Evolutionary conservation across 2,113 vertebrate species (phyloP).

Genomic region (Cynopterus brachyotis): DNA sequence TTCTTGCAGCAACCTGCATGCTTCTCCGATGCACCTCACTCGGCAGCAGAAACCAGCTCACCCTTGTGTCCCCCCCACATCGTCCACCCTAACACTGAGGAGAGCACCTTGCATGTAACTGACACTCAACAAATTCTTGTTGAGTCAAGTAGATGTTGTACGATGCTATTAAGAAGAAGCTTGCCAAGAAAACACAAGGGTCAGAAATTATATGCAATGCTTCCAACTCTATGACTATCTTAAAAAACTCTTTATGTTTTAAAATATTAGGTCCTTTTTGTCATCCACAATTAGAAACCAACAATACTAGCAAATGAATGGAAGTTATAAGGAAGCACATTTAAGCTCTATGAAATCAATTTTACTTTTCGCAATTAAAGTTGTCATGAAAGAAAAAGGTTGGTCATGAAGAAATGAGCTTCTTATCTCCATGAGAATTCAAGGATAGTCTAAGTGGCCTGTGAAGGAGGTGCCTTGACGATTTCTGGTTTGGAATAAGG

Average conservation of each 20-base stretch:
- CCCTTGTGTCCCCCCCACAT: neutral
- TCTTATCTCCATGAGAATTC: neutral
- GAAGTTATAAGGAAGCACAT: neutral
- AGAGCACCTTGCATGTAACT: fast-evolving
- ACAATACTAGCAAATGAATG: neutral
- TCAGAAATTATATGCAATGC: neutral
- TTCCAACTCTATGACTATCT: neutral
- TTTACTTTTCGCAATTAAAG: slow-evolving; percentile 8
- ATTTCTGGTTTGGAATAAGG: neutral
- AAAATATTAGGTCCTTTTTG: no score
- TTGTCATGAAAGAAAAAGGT: neutral
- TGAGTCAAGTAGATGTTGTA: neutral
- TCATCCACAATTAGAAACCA: neutral
- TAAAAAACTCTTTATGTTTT: neutral
- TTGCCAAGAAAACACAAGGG: fast-evolving
- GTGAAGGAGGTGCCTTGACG: neutral
- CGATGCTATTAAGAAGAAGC: neutral
- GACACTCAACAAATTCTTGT: neutral
- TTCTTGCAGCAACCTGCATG: neutral
- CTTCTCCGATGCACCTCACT: neutral
- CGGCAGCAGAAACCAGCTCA: neutral
- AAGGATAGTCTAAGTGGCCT: neutral
- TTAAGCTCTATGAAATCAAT: neutral
- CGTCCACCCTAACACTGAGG: neutral
- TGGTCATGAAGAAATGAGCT: neutral